Conservation (phyloP, 2,888 invertebrate species). For the Magallana nippona region DNA sequence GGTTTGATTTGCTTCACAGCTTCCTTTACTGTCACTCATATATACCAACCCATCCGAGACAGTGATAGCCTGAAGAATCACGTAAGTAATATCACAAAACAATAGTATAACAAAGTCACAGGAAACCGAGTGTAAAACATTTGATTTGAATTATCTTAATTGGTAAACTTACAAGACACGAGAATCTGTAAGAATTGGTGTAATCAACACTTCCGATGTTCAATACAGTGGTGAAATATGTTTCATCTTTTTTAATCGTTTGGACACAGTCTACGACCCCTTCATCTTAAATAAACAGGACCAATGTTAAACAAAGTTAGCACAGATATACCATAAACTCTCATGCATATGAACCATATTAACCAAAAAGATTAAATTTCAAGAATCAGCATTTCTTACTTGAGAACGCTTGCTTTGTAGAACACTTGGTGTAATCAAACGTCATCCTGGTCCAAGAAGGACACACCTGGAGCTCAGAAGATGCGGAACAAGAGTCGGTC, state of each 20-base stretch:
- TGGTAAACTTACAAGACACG: conserved; percentile 41
- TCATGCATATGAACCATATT: too few species aligned
- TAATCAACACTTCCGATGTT: conserved; percentile 43
- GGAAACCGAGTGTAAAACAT: too few species aligned
- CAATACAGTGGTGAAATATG: conserved; percentile 39
- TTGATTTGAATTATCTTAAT: too few species aligned
- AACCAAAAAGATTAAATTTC: too few species aligned
- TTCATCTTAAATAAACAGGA: conserved; percentile 30
- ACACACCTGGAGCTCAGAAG: conserved; percentile 58
- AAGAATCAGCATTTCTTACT: conserved; percentile 27
- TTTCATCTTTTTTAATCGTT: conserved; percentile 10
- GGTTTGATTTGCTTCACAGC: conserved; percentile 25
- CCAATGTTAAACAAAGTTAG: too few species aligned
- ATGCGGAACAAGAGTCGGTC: conserved; percentile 47
- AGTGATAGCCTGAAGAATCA: not conserved
- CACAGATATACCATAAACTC: too few species aligned
- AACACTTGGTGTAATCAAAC: conserved; percentile 48
- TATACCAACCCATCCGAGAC: not conserved
- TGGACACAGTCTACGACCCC: conserved; percentile 42
- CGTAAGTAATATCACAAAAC: too few species aligned
- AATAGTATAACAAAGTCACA: too few species aligned
- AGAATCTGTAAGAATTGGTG: conserved; percentile 37
- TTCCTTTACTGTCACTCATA: conserved; percentile 31
- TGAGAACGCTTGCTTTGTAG: conserved; percentile 41
- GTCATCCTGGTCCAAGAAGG: conserved; percentile 44